phyloP scores from a whole-genome alignment of 2,797 vertebrate genomes.

The Tragopan temminckii region DNA sequence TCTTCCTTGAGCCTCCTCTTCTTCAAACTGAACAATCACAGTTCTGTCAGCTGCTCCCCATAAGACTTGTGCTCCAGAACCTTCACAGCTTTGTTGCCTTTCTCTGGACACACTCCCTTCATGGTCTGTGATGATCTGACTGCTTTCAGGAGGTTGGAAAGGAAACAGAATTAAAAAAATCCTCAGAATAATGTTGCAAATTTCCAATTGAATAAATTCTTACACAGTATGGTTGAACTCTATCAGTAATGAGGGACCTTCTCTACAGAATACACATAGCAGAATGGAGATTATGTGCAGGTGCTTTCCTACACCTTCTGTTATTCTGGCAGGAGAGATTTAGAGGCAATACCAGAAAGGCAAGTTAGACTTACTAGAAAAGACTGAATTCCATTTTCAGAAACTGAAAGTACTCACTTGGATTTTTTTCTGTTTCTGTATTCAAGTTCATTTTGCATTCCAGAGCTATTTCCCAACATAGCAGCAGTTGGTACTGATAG shows the following conservation, averaged over 20 bases:
- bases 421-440: not conserved
- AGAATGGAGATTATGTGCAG: not conserved
- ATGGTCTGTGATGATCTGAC: rapidly evolving
- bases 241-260: not conserved
- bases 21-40: too few species aligned
- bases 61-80: too few species aligned
- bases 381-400: not conserved
- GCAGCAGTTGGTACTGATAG: not conserved
- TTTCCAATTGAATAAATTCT: not conserved
- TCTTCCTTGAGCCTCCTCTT: too few species aligned
- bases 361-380: not conserved
- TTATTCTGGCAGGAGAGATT: not conserved
- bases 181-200: not conserved
- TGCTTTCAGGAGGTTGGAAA: not conserved
- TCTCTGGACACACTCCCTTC: not conserved
- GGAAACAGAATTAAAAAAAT: not conserved
- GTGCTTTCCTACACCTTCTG: not conserved
- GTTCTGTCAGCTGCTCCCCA: too few species aligned
- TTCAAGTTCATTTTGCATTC: not conserved
- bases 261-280: not conserved
- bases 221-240: not conserved
- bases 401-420: not conserved
- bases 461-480: not conserved
- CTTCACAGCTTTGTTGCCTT: too few species aligned
- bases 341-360: not conserved